A percentile compares a stretch with the other conserved stretches of the same genome.
Conservation (phyloP, 2,797 vertebrate species). For the Spinibarbus caldwelli region DNA sequence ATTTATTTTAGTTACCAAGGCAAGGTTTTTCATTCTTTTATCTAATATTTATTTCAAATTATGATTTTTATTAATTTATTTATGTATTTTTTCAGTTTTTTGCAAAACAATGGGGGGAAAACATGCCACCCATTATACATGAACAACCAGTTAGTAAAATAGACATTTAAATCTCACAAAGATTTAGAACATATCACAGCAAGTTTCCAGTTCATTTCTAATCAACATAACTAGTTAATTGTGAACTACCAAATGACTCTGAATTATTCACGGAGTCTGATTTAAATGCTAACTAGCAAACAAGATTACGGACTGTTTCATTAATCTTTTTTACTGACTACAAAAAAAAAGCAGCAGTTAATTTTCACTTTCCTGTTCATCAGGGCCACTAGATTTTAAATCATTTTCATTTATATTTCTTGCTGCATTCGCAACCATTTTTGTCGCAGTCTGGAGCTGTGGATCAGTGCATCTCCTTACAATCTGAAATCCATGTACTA, state of each 20-base stretch:
- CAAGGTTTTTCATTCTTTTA: not conserved
- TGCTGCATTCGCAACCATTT: not conserved
- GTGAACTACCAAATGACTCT: not conserved
- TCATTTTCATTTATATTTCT: not conserved
- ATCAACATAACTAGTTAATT: not conserved
- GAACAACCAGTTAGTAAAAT: not conserved
- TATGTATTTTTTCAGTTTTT: too few relatives aligned
- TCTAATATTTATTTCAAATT: not conserved
- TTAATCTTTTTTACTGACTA: not conserved
- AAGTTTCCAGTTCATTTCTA: not conserved
- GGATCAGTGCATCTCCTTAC: not conserved
- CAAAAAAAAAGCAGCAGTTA: not conserved
- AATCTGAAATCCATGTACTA: not conserved
- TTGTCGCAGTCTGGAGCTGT: not conserved
- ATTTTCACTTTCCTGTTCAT: not conserved
- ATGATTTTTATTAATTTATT: too few relatives aligned
- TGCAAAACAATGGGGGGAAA: too few relatives aligned
- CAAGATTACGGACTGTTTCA: not conserved
- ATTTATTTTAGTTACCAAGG: not conserved
- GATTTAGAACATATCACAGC: not conserved
- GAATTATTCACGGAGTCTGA: not conserved
- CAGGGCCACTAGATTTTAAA: not conserved
- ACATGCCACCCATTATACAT: not conserved
- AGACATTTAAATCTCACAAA: not conserved
- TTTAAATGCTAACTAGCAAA: not conserved